These are phyloP conservation scores for Dioctria rufipes DNA, from an alignment of 2,888 invertebrate species.

Conservation along the genomic window DNA sequence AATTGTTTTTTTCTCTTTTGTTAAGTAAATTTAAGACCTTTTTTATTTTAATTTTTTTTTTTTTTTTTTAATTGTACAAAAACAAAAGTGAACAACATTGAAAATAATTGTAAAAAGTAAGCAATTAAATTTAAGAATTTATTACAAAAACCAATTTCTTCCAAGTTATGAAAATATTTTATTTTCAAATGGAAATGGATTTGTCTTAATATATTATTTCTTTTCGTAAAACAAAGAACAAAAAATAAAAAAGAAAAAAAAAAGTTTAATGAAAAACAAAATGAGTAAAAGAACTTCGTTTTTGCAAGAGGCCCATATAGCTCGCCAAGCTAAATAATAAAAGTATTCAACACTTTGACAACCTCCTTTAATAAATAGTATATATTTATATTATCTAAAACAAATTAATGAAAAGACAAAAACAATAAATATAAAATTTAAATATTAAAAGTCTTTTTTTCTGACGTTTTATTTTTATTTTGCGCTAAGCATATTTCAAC, in stretches of 20 bases:
- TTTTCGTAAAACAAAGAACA: conserved; percentile 60
- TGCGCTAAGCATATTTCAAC: neutral
- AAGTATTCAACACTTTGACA: conserved; percentile 65
- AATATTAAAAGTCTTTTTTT: neutral
- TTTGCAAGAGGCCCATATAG: conserved; percentile 74
- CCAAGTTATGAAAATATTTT: conserved; percentile 34
- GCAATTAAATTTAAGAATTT: conserved; percentile 54
- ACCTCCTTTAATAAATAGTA: conserved; percentile 56
- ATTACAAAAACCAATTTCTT: conserved; percentile 31
- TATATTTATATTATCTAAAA: conserved; percentile 57
- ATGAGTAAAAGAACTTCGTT: conserved; percentile 69
- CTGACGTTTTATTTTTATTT: neutral
- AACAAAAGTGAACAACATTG: conserved; percentile 24
- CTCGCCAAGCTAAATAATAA: conserved; percentile 69
- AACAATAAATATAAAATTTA: conserved; percentile 39
- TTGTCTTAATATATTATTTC: conserved; percentile 51
- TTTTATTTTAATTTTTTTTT: conserved; percentile 52
- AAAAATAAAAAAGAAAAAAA: conserved; percentile 60
- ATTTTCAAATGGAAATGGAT: conserved; percentile 54
- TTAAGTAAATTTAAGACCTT: conserved; percentile 56
- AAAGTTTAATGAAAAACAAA: conserved; percentile 60
- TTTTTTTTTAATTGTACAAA: conserved; percentile 55
- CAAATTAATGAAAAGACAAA: conserved; percentile 17
- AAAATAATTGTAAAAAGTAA: conserved; percentile 51
- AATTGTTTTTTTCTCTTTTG: conserved; percentile 55